Base-by-base conservation (phyloP, 2,888 invertebrate species). In the Drosophila leonis region DNA sequence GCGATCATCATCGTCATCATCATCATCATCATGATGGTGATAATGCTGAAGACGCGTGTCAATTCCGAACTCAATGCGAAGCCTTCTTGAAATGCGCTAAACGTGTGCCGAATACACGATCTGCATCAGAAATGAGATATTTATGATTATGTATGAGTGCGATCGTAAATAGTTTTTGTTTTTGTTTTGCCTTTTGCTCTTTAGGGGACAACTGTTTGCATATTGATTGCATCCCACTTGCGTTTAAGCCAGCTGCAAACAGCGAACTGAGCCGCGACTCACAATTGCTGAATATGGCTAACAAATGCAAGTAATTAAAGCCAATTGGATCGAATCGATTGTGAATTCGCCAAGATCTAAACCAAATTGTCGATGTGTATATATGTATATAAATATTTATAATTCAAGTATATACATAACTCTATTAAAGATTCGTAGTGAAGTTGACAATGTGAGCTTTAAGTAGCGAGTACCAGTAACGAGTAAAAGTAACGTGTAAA, bases 81-180 rank as follows among this genome's bases (percentile, higher is more conserved):
- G 59, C 54, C 51, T 49, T 44, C 55, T 75, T 65, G 71, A 82
- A 84, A 89, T 82, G 82, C 90, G 51, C 48, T 48, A 42, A 88
- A 73, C 84, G 90, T 80, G 84, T 89, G 84, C 89, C 90, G 57
- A 44, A 71, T 71, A 72, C 90, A 51, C 72, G 90, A 75, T 68
- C 42, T 49, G 90, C 74, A 31, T 27, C 67, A 44, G 61, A 64
- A 68, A 69, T 55, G 59, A 61, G 69, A 63, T 46, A 33, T 33
- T 49, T 33, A 65, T 65, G 79, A 70, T 79, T 75, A 75, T 56
- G 75, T 52, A 60, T 64, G 78, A 57, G 33, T 57, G 62, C 54
- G 62, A 62, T 69, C 79, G 66, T 71, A 65, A 71, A 67, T 72
- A 44, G n/a, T n/a, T n/a, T n/a, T n/a, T n/a, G n/a, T n/a, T n/a